Percentiles rank a stretch among this genome's conserved stretches.
These are phyloP conservation scores for Drosophila koepferae DNA, from an alignment of 2,888 invertebrate genomes.

Conservation along the genomic window DNA sequence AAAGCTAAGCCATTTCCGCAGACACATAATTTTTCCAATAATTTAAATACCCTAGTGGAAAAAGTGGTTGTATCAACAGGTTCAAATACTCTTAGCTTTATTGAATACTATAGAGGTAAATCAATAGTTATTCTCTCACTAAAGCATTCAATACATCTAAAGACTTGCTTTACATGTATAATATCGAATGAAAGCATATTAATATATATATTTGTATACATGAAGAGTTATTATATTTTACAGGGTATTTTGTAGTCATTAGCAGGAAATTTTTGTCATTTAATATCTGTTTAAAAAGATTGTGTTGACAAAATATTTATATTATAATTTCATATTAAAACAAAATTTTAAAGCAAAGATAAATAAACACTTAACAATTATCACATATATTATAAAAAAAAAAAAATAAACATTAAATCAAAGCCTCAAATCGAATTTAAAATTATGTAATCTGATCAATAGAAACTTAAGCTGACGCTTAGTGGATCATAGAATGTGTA, in stretches of 20 bases:
- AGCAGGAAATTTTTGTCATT: rapidly evolving
- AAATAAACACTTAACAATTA: background rate
- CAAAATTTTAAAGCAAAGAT: background rate
- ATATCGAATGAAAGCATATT: too few species aligned
- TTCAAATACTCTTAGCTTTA: too few species aligned
- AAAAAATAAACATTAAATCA: background rate
- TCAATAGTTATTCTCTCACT: too few species aligned
- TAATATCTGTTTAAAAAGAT: too few species aligned
- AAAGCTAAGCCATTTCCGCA: slow-evolving; percentile 61
- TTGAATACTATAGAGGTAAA: too few species aligned
- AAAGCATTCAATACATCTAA: background rate
- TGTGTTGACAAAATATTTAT: background rate
- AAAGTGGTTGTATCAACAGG: rapidly evolving
- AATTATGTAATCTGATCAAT: slow-evolving; percentile 55
- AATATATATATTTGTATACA: background rate
- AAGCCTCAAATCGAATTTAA: background rate
- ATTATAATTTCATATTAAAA: background rate
- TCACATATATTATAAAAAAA: background rate
- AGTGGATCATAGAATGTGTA: background rate
- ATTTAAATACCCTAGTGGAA: background rate
- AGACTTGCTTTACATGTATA: background rate
- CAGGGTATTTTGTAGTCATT: background rate
- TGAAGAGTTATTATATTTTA: background rate
- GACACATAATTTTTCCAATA: slow-evolving; percentile 27
- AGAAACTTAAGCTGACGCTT: slow-evolving; percentile 49